Conservation (phyloP, 2,797 vertebrate species). For the Pempheris klunzingeri region DNA sequence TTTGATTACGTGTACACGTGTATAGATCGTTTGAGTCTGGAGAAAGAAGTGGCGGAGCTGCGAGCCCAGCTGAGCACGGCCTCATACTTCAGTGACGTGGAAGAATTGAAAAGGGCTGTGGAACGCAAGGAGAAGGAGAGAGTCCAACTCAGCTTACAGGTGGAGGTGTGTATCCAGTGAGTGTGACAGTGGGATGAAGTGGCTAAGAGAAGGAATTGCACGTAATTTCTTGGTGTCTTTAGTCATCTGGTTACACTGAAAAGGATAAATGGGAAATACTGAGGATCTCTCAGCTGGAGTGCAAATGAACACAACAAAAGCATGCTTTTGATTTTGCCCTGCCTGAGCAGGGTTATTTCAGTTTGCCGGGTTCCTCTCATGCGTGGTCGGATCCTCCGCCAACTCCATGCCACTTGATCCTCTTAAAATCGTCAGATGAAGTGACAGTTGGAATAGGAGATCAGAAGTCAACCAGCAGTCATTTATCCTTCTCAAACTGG, state of each 20-base stretch:
- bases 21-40: conserved; percentile 79
- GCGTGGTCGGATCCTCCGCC: conserved; percentile 40
- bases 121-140: conserved; percentile 90
- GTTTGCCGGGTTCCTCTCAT: conserved; percentile 52
- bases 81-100: conserved; percentile 85
- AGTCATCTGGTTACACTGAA: background rate
- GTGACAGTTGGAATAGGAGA: conserved; percentile 64
- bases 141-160: conserved; percentile 83
- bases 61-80: conserved; percentile 85
- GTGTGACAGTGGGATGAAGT: background rate
- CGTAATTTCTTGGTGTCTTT: conserved; percentile 4
- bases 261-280: conserved; percentile 26
- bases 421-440: conserved; percentile 58
- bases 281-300: conserved; percentile 25
- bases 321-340: conserved; percentile 21
- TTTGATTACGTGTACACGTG: background rate
- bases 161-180: conserved; percentile 82
- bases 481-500: conserved; percentile 54
- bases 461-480: conserved; percentile 63
- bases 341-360: conserved; percentile 38
- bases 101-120: conserved; percentile 88
- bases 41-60: conserved; percentile 89
- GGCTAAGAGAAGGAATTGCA: background rate
- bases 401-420: conserved; percentile 51
- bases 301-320: conserved; percentile 28